phyloP scores from a whole-genome alignment of 2,888 invertebrate species.

The Temnothorax rugatulus region DNA sequence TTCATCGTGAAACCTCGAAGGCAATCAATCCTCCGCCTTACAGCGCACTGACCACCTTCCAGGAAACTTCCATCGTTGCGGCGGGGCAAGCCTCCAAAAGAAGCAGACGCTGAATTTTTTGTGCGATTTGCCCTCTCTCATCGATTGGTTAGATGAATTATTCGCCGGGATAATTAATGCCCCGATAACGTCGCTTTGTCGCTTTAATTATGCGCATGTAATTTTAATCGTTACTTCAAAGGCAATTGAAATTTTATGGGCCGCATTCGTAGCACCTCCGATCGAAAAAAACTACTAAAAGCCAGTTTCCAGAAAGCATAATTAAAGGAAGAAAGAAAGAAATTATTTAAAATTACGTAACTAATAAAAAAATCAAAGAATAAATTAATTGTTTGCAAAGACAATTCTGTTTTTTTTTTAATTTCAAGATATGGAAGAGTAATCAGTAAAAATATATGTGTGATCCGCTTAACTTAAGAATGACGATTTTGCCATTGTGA shows the following conservation, averaged over 20 bases:
- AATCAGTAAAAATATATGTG: neutral
- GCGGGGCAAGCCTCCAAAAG: slow-evolving; percentile 59
- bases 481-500: slow-evolving; percentile 1
- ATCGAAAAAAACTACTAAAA: neutral
- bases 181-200: slow-evolving; percentile 49
- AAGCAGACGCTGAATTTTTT: slow-evolving; percentile 56
- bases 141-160: slow-evolving; percentile 54
- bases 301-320: neutral
- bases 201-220: slow-evolving; percentile 54
- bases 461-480: neutral
- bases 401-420: neutral
- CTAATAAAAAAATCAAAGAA: neutral
- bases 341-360: slow-evolving; percentile 14
- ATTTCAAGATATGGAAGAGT: neutral
- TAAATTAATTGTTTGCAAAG: neutral
- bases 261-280: neutral
- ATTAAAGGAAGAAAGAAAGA: neutral
- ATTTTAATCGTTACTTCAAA: slow-evolving; percentile 47
- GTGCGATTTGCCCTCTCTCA: slow-evolving; percentile 55
- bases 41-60: slow-evolving; percentile 82
- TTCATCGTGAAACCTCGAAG: slow-evolving; percentile 80
- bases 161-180: slow-evolving; percentile 49
- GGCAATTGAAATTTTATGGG: slow-evolving; percentile 38
- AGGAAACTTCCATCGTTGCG: slow-evolving; percentile 70
- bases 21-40: slow-evolving; percentile 84